Evolutionary conservation across 1,140 invertebrate species (phyloP), one percentile per base, ranked within the genome.

Genomic region (Eufriesea mexicana): DNA sequence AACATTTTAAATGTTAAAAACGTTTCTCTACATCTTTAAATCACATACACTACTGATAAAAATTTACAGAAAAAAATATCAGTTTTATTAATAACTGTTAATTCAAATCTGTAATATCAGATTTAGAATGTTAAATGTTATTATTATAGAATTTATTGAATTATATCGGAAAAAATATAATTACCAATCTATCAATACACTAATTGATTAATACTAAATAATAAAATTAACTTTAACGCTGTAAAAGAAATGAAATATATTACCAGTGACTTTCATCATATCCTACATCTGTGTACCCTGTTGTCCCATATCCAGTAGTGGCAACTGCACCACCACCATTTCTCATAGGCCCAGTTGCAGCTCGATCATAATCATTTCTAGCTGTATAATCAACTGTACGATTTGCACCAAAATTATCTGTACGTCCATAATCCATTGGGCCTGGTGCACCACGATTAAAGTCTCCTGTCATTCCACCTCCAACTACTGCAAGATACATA

Each of bases 291-390:
- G 91, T 90, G 80, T 94, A 94, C 66, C 93, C 93, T 84, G 91
- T 90, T 20, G 35, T 35, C 35, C 93, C 93, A 78, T 94, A 94
- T 10, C 93, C 93, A 49, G 93, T 93, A 18, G 91, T 89, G 62
- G 93, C 92, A 28, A 93, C 93, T 1, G 92, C 90, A 12, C 91
- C 91, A 73, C 93, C 93, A n/a, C 94, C 94, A 42, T 94, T 94
- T 83, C 94, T 92, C 92, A 94, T 94, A 10, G 94, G 94, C 35
- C 93, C 94, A 45, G 93, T 90, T 10, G 92, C 90, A 45, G 86
- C 90, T 25, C 94, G 92, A 71, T 94, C 94, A 80, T 94, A 94
- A 74, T 94, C 94, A 67, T 91, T 93, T 86, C 93, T 91, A 20
- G 93, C 89, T 25, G 92, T 89, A 67, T 94, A 94, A 75, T 94